Conservation (phyloP, 2,113 vertebrate genomes). For the Rhineura floridana region DNA sequence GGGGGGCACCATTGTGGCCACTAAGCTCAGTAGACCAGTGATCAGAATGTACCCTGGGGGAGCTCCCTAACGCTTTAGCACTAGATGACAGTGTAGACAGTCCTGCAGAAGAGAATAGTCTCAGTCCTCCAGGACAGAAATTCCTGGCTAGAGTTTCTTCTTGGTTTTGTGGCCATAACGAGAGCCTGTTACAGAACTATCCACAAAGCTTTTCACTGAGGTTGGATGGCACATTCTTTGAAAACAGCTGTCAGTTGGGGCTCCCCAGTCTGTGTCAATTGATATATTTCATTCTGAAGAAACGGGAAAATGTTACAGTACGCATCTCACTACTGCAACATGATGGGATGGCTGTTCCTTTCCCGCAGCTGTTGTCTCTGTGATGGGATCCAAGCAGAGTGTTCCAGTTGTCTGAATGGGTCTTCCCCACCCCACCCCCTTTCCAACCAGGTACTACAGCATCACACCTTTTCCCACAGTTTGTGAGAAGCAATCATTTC, state of each 20-base stretch:
- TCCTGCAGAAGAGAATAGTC: neutral
- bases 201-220: neutral
- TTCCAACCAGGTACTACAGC: slow-evolving; percentile 21
- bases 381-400: neutral
- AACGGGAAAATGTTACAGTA: neutral
- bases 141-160: neutral
- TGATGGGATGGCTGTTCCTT: neutral
- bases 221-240: too few relatives aligned
- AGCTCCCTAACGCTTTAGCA: neutral
- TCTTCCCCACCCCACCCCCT: neutral
- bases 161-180: neutral
- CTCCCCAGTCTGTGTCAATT: too few relatives aligned
- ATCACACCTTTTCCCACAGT: neutral
- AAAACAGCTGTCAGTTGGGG: neutral
- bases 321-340: too few relatives aligned
- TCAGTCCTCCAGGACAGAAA: neutral
- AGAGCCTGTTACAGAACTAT: neutral
- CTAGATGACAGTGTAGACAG: neutral
- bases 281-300: neutral
- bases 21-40: neutral
- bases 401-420: neutral
- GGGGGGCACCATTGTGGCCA: too few relatives aligned
- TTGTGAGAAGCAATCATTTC: slow-evolving; percentile 39
- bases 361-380: neutral
- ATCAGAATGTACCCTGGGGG: neutral